Percentiles rank a stretch among this genome's conserved stretches.
Evolutionary conservation across 2,888 invertebrate species (phyloP).

Genomic region (Dermolepida albohirtum): DNA sequence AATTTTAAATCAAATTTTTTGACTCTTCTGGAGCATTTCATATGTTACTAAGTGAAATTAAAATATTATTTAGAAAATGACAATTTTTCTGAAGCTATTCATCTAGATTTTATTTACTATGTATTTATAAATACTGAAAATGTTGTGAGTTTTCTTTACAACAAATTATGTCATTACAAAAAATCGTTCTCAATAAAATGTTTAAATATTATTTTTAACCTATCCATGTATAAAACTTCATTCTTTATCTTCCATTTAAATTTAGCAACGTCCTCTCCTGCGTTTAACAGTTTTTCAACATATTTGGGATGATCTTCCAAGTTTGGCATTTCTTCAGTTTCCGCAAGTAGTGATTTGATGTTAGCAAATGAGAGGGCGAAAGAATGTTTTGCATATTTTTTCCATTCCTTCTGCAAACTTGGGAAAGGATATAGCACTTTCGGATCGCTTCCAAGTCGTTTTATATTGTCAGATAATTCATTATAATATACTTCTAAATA

Average conservation of each 20-base stretch:
- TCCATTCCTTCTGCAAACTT: slow-evolving; percentile 50
- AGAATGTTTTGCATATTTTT: slow-evolving; percentile 50
- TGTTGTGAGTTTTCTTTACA: too few species aligned
- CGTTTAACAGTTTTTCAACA: too few species aligned
- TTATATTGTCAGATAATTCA: slow-evolving; percentile 49
- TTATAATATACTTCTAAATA: slow-evolving; percentile 54
- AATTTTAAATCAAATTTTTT: too few species aligned
- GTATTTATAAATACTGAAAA: too few species aligned
- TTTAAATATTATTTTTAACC: slow-evolving; percentile 12
- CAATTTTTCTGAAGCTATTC: too few species aligned
- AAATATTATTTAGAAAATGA: too few species aligned
- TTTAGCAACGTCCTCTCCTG: too few species aligned
- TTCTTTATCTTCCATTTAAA: background rate
- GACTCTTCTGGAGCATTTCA: too few species aligned
- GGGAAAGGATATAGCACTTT: slow-evolving; percentile 51
- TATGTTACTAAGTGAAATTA: too few species aligned
- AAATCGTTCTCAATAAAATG: slow-evolving; percentile 8
- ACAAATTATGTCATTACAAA: too few species aligned
- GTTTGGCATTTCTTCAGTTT: slow-evolving; percentile 47
- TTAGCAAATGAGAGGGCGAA: slow-evolving; percentile 50
- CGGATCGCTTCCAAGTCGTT: slow-evolving; percentile 53
- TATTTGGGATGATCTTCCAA: too few species aligned
- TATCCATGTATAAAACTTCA: background rate
- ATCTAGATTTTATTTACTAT: too few species aligned
- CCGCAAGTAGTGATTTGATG: slow-evolving; percentile 50